Base-by-base conservation (phyloP, 2,113 vertebrate species). In the Gymnarchus niloticus region DNA sequence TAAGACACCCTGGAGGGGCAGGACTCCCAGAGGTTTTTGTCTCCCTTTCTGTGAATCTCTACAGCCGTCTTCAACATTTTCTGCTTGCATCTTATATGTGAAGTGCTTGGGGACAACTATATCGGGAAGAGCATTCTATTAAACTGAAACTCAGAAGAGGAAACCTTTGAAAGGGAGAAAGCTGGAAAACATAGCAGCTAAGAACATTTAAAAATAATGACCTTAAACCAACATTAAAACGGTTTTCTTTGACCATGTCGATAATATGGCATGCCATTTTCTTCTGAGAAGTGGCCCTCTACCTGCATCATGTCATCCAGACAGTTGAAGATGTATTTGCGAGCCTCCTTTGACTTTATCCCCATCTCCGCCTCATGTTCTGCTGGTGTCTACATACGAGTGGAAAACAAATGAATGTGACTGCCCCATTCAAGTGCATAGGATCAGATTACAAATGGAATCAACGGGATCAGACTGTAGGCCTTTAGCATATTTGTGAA, bases 271-370 rank as follows among this genome's bases (percentile, higher is more conserved):
- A 7, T 14, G 48, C 4, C n/a, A 52, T 25, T 25, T 14, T 25
- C 10, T n/a, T 6, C 17, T 57, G 49, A 51, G 49, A 49, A 2
- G 17, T 0, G 28, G 19, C 7, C 25, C 78, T 90, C 90, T 86
- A 98, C 97, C 96, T 99, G 98, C 91, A 97, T 98, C 98, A 99
- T 99, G 87, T 99, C 98, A 93, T 99, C 98, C 85, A 99, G 96
- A 93, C 98, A 99, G 92, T 99, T 99, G 88, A 99, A 99, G 90
- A 99, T 99, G 84, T 99, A 99, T 92, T 99, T 99, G 87, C 98
- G 94, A 76, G 98, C 98, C 92, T 99, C 98, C 92, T 99, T 99
- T 41, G 98, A 99, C 93, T 99, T 99, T 90, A 99, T 96, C 88
- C 97, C 98, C 88, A 97, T 98, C 91, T 99, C 98, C 56, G 96